Percentiles rank a stretch among this genome's conserved stretches.
These are phyloP conservation scores for Stegana nigrithorax DNA, from an alignment of 2,888 invertebrate species.

Conservation along the genomic window DNA sequence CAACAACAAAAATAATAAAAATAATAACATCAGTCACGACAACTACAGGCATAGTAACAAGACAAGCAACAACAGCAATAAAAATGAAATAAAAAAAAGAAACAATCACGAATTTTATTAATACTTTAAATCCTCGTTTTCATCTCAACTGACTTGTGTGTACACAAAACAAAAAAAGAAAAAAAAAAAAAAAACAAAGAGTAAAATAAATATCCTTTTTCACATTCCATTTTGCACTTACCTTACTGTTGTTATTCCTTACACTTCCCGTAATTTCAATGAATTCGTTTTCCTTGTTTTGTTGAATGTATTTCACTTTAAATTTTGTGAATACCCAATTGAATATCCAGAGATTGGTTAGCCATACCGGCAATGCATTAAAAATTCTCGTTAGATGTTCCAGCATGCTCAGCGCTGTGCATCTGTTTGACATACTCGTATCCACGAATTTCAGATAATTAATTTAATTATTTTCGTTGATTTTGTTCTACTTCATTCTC, in stretches of 20 bases:
- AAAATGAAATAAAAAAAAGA: not conserved
- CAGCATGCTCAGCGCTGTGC: not conserved
- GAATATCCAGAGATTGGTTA: not conserved
- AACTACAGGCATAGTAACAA: too few relatives aligned
- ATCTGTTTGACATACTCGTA: too few relatives aligned
- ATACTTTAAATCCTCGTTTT: too few relatives aligned
- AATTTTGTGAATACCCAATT: not conserved
- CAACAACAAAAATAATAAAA: slow-evolving; percentile 7
- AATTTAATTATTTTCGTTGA: too few relatives aligned
- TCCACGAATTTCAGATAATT: too few relatives aligned
- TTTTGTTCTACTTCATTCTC: too few relatives aligned
- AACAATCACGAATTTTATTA: not conserved
- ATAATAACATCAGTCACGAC: too few relatives aligned
- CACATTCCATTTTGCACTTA: not conserved
- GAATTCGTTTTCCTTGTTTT: not conserved
- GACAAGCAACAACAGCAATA: slow-evolving; percentile 2
- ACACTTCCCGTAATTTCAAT: not conserved
- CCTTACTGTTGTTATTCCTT: not conserved
- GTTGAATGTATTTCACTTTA: not conserved
- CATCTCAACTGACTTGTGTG: too few relatives aligned
- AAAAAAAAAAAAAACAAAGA: too few relatives aligned
- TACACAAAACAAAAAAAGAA: too few relatives aligned
- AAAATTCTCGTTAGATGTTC: not conserved
- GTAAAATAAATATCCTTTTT: too few relatives aligned
- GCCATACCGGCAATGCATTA: not conserved